Conservation (phyloP, 1,140 invertebrate genomes). For the Ridgeia piscesae region DNA sequence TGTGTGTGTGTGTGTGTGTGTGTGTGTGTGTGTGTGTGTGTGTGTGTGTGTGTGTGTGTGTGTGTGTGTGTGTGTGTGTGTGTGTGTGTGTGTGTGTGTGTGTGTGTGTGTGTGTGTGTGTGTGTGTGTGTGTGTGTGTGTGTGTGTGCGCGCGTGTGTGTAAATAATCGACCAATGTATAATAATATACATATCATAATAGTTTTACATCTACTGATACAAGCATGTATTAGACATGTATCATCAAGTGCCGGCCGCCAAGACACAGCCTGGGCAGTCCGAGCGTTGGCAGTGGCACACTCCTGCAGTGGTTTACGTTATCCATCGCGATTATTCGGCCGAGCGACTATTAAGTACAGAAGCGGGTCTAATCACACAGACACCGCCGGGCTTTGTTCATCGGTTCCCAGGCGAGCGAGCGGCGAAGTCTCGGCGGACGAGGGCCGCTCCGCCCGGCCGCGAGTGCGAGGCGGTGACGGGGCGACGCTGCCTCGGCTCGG, state of each 20-base stretch:
- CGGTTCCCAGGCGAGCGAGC: neutral
- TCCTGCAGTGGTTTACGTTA: neutral
- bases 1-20: neutral
- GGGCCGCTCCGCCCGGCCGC: too few species aligned
- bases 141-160: too few species aligned
- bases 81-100: constrained; percentile 19
- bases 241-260: neutral
- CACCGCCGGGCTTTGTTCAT: neutral
- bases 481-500: neutral
- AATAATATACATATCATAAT: too few species aligned
- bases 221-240: neutral
- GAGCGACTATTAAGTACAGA: constrained; percentile 1
- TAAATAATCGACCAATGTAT: too few species aligned
- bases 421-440: neutral
- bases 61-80: constrained; percentile 21
- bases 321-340: neutral
- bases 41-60: constrained; percentile 23
- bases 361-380: neutral
- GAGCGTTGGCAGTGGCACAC: neutral
- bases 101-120: constrained; percentile 12
- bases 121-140: neutral
- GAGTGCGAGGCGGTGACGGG: neutral
- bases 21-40: constrained; percentile 22
- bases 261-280: neutral
- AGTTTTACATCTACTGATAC: neutral